phyloP scores from a whole-genome alignment of 2,113 vertebrate genomes.

The Origma solitaria region DNA sequence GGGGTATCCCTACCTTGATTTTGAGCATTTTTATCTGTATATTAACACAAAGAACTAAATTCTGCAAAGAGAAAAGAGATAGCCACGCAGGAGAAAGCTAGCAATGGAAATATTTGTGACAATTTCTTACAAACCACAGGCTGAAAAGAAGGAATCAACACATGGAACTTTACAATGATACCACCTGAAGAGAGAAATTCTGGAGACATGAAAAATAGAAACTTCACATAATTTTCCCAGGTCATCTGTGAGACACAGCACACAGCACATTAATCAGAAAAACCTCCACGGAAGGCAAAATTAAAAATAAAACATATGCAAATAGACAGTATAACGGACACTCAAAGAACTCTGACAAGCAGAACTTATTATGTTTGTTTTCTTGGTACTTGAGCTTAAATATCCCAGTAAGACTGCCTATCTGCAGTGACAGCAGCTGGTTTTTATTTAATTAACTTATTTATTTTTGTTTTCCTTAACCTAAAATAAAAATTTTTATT shows the following conservation, averaged over 20 bases:
- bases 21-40: background rate
- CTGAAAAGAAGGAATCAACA: background rate
- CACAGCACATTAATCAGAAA: background rate
- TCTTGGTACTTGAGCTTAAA: background rate
- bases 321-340: background rate
- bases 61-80: background rate
- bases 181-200: background rate
- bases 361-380: background rate
- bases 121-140: background rate
- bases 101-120: background rate
- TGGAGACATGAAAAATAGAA: background rate
- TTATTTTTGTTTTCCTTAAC: background rate
- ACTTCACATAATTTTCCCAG: background rate
- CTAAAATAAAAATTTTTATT: conserved; percentile 50
- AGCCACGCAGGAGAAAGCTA: background rate
- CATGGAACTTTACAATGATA: background rate
- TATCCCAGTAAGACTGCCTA: background rate
- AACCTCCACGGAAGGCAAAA: background rate
- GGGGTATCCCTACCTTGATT: background rate
- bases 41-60: background rate
- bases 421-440: background rate
- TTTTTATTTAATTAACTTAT: background rate
- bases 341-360: background rate
- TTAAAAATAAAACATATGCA: background rate
- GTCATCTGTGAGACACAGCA: background rate